Evolutionary conservation across 2,797 vertebrate genomes (phyloP).

Genomic region (Alfaro cultratus): DNA sequence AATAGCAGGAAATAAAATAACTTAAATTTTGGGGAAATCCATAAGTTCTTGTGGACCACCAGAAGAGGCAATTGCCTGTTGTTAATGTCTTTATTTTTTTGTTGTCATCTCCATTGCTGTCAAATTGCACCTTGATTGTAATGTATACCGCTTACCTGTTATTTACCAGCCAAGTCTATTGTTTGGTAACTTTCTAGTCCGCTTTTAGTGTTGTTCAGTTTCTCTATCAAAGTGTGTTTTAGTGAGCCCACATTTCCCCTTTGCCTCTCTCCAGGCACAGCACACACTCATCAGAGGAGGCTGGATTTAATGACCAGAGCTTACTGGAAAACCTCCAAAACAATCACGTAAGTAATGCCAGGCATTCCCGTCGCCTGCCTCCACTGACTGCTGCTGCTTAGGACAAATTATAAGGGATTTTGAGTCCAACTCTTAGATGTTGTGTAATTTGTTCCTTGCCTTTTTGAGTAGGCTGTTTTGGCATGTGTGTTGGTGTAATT

Average conservation of each 20-base stretch:
- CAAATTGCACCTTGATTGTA: conserved; percentile 10
- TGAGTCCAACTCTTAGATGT: conserved; percentile 30
- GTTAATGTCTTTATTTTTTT: neutral
- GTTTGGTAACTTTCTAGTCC: conserved; percentile 11
- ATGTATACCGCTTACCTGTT: neutral
- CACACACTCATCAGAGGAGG: conserved; percentile 87
- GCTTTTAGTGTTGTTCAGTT: conserved; percentile 8
- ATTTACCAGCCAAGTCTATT: neutral
- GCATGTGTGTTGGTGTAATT: neutral
- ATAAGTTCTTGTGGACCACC: neutral
- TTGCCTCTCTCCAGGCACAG: conserved; percentile 84
- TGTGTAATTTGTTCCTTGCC: conserved; percentile 16
- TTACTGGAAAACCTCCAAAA: conserved; percentile 97
- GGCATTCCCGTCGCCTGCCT: conserved; percentile 35
- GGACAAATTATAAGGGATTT: conserved; percentile 39
- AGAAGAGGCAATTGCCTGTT: neutral
- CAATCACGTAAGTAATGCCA: conserved; percentile 92
- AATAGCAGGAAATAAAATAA: neutral
- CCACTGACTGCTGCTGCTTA: conserved; percentile 23
- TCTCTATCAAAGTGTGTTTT: conserved; percentile 2
- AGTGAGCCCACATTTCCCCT: conserved; percentile 48
- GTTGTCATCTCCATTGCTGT: neutral
- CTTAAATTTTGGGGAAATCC: neutral
- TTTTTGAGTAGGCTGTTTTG: conserved; percentile 14
- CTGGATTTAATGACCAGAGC: conserved; percentile 90